phyloP scores from a whole-genome alignment of 2,113 vertebrate species.

The Bos taurus region DNA sequence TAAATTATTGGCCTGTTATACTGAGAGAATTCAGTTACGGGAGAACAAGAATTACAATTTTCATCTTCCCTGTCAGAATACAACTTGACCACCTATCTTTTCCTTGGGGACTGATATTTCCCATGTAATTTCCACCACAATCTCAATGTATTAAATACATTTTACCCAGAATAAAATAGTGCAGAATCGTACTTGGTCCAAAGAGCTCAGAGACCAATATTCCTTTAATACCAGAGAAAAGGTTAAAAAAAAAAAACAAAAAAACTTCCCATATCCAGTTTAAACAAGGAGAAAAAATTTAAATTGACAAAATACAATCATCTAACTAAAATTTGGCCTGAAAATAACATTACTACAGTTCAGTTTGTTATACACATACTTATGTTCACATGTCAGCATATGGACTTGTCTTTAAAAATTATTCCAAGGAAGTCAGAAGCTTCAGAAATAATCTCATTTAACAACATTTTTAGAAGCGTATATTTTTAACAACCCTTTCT shows the following conservation, averaged over 20 bases:
- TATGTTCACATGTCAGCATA: constrained; percentile 58
- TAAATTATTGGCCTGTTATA: neutral
- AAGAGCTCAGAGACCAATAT: neutral
- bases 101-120: neutral
- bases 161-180: neutral
- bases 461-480: constrained; percentile 48
- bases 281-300: neutral
- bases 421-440: constrained; percentile 48
- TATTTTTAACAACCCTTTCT: constrained; percentile 64
- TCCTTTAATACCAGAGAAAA: neutral
- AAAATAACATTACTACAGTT: constrained; percentile 61
- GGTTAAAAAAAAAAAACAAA: neutral
- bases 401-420: constrained; percentile 56
- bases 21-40: neutral
- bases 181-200: neutral
- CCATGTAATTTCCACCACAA: neutral
- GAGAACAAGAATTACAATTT: neutral
- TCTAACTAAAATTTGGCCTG: constrained; percentile 42
- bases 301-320: constrained; percentile 39
- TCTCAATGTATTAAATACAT: neutral
- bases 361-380: constrained; percentile 45
- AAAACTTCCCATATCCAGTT: neutral
- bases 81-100: neutral
- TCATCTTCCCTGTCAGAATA: neutral
- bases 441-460: constrained; percentile 27